phyloP scores from a whole-genome alignment of 2,888 invertebrate genomes.

The Caenorhabditis panamensis region DNA sequence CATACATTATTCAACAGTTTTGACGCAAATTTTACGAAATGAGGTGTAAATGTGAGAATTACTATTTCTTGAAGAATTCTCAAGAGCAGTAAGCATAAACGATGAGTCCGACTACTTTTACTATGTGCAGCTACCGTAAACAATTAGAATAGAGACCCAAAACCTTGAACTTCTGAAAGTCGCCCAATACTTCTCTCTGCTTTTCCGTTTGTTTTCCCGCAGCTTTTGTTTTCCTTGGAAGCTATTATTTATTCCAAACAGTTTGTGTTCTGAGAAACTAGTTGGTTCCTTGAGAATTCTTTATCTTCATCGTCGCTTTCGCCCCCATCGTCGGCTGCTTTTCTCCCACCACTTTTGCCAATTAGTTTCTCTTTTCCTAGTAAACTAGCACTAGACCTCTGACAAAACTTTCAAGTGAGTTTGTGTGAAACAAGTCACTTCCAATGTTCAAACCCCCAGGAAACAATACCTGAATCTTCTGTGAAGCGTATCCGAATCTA shows the following conservation, averaged over 20 bases:
- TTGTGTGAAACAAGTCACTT: conserved; percentile 15
- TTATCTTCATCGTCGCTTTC: conserved; percentile 31
- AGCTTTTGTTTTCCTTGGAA: conserved; percentile 3
- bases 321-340: conserved; percentile 5
- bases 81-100: not conserved
- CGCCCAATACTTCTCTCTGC: not conserved
- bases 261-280: conserved; percentile 13
- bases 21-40: conserved; percentile 8
- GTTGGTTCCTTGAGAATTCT: conserved; percentile 20
- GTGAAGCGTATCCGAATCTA: conserved; percentile 18
- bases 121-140: too few species aligned
- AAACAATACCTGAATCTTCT: not conserved
- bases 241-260: not conserved
- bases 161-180: not conserved
- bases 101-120: not conserved
- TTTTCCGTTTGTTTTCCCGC: not conserved
- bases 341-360: conserved; percentile 47
- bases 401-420: conserved; percentile 11
- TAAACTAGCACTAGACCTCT: conserved; percentile 11
- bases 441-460: not conserved
- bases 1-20: conserved; percentile 16
- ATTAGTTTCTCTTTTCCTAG: conserved; percentile 34
- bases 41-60: conserved; percentile 5
- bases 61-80: not conserved
- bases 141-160: not conserved